A percentile compares a stretch with the other conserved stretches of the same genome.
Evolutionary conservation across 2,888 invertebrate species (phyloP).

Genomic region (Lepidochrysops patricia): DNA sequence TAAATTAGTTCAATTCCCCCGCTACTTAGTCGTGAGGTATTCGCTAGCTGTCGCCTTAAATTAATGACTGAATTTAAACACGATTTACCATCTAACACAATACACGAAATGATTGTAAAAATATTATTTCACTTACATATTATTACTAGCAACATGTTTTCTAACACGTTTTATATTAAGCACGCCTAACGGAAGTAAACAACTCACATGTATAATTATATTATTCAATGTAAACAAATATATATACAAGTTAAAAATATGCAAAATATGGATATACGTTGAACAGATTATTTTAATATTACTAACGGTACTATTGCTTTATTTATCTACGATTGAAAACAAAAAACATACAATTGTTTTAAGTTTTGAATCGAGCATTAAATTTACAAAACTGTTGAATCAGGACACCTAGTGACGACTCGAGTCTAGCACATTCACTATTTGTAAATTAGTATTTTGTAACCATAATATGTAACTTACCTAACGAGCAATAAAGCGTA

Average conservation of each 20-base stretch:
- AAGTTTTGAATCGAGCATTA: not conserved
- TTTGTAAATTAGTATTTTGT: not conserved
- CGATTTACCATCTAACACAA: slow-evolving; percentile 21
- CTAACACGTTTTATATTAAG: not conserved
- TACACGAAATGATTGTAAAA: slow-evolving; percentile 22
- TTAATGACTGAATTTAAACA: slow-evolving; percentile 11
- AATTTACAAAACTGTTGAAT: not conserved
- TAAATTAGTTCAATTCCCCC: slow-evolving; percentile 58
- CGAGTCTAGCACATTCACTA: not conserved
- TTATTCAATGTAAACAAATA: not conserved
- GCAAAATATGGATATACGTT: slow-evolving; percentile 3
- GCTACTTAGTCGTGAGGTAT: slow-evolving; percentile 27
- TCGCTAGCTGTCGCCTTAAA: slow-evolving; percentile 26
- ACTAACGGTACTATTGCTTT: slow-evolving; percentile 5
- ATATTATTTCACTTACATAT: slow-evolving; percentile 17
- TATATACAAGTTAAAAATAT: slow-evolving; percentile 4
- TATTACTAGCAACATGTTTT: not conserved
- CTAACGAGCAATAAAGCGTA: slow-evolving; percentile 8
- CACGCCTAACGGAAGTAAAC: not conserved
- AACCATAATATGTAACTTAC: not conserved
- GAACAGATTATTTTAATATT: slow-evolving; percentile 3
- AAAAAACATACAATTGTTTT: not conserved
- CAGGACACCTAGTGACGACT: not conserved
- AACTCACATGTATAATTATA: not conserved
- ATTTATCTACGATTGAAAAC: not conserved